Evolutionary conservation across 2,797 vertebrate species (phyloP).

Genomic region (Picus viridis): DNA sequence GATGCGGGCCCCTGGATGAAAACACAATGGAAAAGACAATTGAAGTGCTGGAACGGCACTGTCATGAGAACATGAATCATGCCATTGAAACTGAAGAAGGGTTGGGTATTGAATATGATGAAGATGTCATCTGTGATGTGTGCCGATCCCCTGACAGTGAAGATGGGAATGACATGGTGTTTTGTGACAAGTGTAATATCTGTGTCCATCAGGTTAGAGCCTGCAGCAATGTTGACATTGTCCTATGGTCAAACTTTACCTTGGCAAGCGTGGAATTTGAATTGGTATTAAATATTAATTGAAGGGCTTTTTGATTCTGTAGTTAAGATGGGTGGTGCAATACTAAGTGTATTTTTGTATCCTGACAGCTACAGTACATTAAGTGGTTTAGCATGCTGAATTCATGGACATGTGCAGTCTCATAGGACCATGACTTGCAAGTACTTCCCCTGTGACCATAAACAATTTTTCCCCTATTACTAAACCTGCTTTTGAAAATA

Average conservation of each 20-base stretch:
- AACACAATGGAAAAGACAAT: slow-evolving; percentile 93
- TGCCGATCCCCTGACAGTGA: slow-evolving; percentile 97
- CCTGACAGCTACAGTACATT: background rate
- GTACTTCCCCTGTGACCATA: background rate
- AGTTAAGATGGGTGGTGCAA: accelerated
- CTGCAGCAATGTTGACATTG: background rate
- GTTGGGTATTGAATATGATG: slow-evolving; percentile 96
- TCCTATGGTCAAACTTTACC: background rate
- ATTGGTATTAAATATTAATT: background rate
- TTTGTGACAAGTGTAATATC: slow-evolving; percentile 99
- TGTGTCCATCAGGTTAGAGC: slow-evolving; percentile 95
- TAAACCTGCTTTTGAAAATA: slow-evolving; percentile 4
- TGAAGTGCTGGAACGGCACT: slow-evolving; percentile 93
- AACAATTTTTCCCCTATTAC: background rate
- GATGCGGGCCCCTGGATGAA: slow-evolving; percentile 88
- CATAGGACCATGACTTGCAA: background rate
- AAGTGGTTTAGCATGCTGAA: background rate
- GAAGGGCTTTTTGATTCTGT: background rate
- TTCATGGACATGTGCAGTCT: background rate
- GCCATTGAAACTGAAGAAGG: slow-evolving; percentile 98
- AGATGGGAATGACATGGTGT: slow-evolving; percentile 99
- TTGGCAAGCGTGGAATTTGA: background rate
- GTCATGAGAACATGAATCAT: slow-evolving; percentile 96
- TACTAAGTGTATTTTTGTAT: background rate
- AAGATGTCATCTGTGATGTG: slow-evolving; percentile 97